A percentile compares a stretch with the other conserved stretches of the same genome.
These are phyloP conservation scores for Diabrotica undecimpunctata DNA, from an alignment of 1,140 invertebrate species.

Conservation along the genomic window DNA sequence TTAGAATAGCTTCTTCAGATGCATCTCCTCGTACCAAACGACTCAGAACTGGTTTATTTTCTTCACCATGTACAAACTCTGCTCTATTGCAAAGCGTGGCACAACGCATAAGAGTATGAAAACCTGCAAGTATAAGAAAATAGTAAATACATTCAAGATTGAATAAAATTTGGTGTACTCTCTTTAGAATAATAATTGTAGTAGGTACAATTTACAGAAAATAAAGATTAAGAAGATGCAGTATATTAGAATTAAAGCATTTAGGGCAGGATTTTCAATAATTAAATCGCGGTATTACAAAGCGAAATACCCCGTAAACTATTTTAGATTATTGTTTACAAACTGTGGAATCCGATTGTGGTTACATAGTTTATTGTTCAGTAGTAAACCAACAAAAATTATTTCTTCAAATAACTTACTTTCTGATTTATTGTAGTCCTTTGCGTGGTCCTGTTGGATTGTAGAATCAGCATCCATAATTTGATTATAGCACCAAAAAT, in stretches of 20 bases:
- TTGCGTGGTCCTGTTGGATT: constrained; percentile 50
- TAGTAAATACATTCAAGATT: neutral
- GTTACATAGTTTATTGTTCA: no score
- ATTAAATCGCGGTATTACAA: no score
- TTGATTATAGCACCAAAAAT: constrained; percentile 66
- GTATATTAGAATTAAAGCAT: no score
- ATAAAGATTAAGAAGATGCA: no score
- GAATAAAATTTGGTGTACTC: no score
- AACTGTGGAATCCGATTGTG: no score
- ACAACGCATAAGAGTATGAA: constrained; percentile 57
- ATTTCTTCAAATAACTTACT: constrained; percentile 16
- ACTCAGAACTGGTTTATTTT: constrained; percentile 52
- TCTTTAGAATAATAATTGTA: no score
- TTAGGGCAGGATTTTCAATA: no score
- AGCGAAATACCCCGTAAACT: no score
- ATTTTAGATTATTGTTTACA: no score
- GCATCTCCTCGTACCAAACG: constrained; percentile 73
- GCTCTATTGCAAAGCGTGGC: constrained; percentile 76
- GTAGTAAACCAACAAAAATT: no score
- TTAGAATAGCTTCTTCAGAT: constrained; percentile 76
- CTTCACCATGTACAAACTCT: constrained; percentile 68
- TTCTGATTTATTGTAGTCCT: constrained; percentile 51
- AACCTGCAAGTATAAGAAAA: constrained; percentile 24
- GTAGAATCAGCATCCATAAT: constrained; percentile 56
- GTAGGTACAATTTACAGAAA: no score